Evolutionary conservation across 2,888 invertebrate species (phyloP), one percentile per base, ranked within the genome.

Genomic region (Deladenus siricidicola): DNA sequence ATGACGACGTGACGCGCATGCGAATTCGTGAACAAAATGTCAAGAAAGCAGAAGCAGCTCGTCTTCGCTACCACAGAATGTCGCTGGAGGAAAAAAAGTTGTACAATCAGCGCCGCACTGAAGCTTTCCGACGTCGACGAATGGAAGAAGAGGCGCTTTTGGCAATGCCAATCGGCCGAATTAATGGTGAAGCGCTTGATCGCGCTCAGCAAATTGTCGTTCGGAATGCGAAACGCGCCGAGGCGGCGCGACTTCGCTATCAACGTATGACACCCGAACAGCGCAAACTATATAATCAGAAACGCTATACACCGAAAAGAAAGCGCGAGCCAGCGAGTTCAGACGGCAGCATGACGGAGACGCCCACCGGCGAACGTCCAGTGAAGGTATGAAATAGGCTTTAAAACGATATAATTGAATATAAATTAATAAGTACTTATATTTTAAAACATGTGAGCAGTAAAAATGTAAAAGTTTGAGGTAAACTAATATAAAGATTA

Each of bases 11-110:
- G 4, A 71, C 74, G 29, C 59, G 70, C 23, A 56, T 60, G 3
- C 71, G 76, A 56, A 70, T 78, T 53, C 74, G 73, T 64, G 71
- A 70, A 23, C 70, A 71, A 58, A 76, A 76, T 58, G 70, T 72
- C 3, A 76, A 73, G 66, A 76, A 76, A 61, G 76, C 76, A 3
- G 74, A 76, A 47, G 75, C 75, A n/a, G 77, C 76, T n/a, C 59
- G 76, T 44, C 52, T 58, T 19, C 58, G 64, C 17, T 64, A 64
- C 53, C 64, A 64, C 21, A 48, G 64, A 39, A 10, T 50, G 60
- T 57, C 29, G 23, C 17, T 67, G 28, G 76, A 76, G n/a, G 76
- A 76, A 62, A 76, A 76, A 58, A 70, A 77, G 50, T 42, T 68
- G 50, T 76, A 76, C 63, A 76, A 76, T 48, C 76, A 77, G 59